A percentile compares a stretch with the other conserved stretches of the same genome.
Evolutionary conservation across 37 sponge, comb jelly and placozoan genomes (phyloP).

Genomic region (Cliona cf. orientalis): DNA sequence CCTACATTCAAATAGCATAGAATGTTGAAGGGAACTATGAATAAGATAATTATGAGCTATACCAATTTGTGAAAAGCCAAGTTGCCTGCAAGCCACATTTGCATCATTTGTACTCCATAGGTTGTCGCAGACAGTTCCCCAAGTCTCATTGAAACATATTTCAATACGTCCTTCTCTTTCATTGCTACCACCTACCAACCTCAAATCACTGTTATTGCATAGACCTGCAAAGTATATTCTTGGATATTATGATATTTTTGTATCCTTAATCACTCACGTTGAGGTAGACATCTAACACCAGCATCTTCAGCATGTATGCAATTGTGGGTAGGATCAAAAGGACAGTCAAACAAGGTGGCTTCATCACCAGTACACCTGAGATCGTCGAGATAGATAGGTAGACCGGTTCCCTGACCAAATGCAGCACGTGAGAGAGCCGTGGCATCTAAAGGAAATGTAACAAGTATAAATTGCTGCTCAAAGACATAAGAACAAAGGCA

Average conservation of each 20-base stretch:
- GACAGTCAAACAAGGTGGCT: background rate
- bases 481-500: no score
- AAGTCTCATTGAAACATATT: conserved; percentile 3
- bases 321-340: no score
- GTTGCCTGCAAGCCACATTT: no score
- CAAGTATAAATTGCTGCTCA: no score
- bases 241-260: no score
- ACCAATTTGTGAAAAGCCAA: background rate
- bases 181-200: background rate
- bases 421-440: background rate
- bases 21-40: background rate
- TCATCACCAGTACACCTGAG: background rate
- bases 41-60: background rate
- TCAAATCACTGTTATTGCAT: background rate
- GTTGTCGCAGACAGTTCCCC: no score
- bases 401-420: background rate
- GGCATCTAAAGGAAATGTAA: background rate
- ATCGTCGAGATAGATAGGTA: background rate
- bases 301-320: no score
- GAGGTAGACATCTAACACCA: no score
- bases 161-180: conserved; percentile 7
- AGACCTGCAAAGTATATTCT: no score
- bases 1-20: background rate
- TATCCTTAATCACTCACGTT: no score
- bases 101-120: no score